phyloP scores from a whole-genome alignment of 2,797 vertebrate species.

The Anas bernieri region DNA sequence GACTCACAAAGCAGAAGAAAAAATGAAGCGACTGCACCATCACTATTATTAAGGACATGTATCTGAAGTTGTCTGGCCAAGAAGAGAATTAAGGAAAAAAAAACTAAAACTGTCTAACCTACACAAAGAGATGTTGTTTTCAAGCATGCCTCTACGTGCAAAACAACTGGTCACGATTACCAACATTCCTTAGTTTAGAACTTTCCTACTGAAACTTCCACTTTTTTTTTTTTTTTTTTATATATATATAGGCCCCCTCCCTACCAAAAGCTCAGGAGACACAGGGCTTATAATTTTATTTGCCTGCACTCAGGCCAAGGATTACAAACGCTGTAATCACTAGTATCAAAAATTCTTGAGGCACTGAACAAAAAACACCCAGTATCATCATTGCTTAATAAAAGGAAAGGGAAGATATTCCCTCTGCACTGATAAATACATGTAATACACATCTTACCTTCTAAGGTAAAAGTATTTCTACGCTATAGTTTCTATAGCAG shows the following conservation, averaged over 20 bases:
- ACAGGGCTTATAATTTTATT: not conserved
- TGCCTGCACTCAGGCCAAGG: not conserved
- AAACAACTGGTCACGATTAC: not conserved
- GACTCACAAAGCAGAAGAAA: not conserved
- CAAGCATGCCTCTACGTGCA: not conserved
- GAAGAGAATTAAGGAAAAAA: not conserved
- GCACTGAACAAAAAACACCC: not conserved
- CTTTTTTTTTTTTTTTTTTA: not conserved
- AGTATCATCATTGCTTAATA: not conserved
- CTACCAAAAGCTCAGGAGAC: not conserved
- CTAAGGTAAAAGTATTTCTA: conserved; percentile 2
- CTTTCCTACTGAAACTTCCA: not conserved
- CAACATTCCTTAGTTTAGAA: not conserved
- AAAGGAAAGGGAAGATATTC: not conserved
- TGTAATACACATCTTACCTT: not conserved
- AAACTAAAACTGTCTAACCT: not conserved
- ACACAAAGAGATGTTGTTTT: no score
- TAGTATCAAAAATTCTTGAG: not conserved
- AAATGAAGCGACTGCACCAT: not conserved
- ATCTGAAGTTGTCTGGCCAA: not conserved
- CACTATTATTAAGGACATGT: not conserved
- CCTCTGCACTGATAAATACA: not conserved
- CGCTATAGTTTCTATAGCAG: not conserved
- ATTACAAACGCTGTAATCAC: conserved; percentile 6
- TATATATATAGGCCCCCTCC: not conserved